These are phyloP conservation scores for Sicus ferrugineus DNA, from an alignment of 2,888 invertebrate species.

Conservation along the genomic window DNA sequence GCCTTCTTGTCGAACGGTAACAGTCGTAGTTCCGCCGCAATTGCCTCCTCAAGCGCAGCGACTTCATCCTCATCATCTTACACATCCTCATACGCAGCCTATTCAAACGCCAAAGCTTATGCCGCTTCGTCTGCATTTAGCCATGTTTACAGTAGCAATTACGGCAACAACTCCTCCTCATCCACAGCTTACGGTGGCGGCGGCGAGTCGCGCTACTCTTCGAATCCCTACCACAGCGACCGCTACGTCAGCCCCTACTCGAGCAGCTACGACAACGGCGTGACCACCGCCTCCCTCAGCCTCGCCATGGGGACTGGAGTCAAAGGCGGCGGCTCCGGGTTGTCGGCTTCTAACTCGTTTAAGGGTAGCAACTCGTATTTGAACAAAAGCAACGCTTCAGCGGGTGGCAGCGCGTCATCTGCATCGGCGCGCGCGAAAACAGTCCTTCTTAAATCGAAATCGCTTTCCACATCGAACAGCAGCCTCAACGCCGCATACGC, in stretches of 20 bases:
- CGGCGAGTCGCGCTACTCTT: conserved; percentile 51
- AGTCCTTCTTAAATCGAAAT: conserved; percentile 52
- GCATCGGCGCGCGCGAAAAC: conserved; percentile 38
- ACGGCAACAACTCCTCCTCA: conserved; percentile 41
- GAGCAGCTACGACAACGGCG: conserved; percentile 63
- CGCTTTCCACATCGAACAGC: conserved; percentile 59
- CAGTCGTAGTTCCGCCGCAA: conserved; percentile 42
- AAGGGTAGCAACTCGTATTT: conserved; percentile 52
- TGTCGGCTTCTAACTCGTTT: conserved; percentile 52
- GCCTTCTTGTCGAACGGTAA: conserved; percentile 57
- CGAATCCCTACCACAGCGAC: conserved; percentile 55
- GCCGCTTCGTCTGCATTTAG: conserved; percentile 13
- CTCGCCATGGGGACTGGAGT: conserved; percentile 49
- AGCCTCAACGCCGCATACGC: conserved; percentile 52
- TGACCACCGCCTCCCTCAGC: conserved; percentile 64
- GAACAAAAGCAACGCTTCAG: conserved; percentile 36
- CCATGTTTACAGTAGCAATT: conserved; percentile 41
- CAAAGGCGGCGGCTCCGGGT: conserved; percentile 19
- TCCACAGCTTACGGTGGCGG: conserved; percentile 38
- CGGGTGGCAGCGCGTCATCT: conserved; percentile 31
- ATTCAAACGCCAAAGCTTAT: conserved; percentile 19
- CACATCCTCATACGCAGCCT: conserved; percentile 28
- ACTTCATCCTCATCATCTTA: conserved; percentile 40
- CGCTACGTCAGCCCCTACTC: conserved; percentile 63
- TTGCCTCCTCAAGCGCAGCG: conserved; percentile 41